Conservation (phyloP, 2,888 invertebrate genomes). For the Hedychridium roseum region DNA sequence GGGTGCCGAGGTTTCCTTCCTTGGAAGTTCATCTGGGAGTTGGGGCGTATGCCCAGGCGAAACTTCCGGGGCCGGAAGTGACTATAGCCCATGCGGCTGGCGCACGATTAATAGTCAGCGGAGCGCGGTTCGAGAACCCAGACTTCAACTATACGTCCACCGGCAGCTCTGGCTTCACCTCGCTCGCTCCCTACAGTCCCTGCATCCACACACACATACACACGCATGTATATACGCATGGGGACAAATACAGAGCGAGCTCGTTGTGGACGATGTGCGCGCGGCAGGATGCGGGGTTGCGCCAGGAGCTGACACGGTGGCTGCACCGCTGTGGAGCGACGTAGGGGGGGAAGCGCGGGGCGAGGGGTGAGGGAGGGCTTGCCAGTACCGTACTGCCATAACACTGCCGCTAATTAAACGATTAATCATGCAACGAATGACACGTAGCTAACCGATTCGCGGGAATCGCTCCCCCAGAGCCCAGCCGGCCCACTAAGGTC, state of each 20-base stretch:
- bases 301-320: conserved; percentile 40
- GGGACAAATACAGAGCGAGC: too few relatives aligned
- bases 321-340: conserved; percentile 22
- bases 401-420: conserved; percentile 62
- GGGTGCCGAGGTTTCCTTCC: conserved; percentile 11
- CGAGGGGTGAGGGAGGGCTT: conserved; percentile 24
- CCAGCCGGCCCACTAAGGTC: conserved; percentile 32
- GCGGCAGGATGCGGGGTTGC: conserved; percentile 33
- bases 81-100: conserved; percentile 21
- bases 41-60: conserved; percentile 15
- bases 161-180: too few relatives aligned
- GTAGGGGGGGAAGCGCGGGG: conserved; percentile 3
- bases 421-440: conserved; percentile 62
- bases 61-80: conserved; percentile 36
- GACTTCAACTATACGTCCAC: too few relatives aligned
- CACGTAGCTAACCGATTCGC: conserved; percentile 54
- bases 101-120: conserved; percentile 47
- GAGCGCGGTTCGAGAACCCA: conserved; percentile 13
- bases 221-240: too few relatives aligned
- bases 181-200: too few relatives aligned
- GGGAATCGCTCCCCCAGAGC: conserved; percentile 42
- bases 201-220: too few relatives aligned
- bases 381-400: conserved; percentile 53
- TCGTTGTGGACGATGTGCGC: conserved; percentile 30
- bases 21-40: conserved; percentile 1